phyloP scores from a whole-genome alignment of 2,888 invertebrate genomes.

The Graphium colonna region DNA sequence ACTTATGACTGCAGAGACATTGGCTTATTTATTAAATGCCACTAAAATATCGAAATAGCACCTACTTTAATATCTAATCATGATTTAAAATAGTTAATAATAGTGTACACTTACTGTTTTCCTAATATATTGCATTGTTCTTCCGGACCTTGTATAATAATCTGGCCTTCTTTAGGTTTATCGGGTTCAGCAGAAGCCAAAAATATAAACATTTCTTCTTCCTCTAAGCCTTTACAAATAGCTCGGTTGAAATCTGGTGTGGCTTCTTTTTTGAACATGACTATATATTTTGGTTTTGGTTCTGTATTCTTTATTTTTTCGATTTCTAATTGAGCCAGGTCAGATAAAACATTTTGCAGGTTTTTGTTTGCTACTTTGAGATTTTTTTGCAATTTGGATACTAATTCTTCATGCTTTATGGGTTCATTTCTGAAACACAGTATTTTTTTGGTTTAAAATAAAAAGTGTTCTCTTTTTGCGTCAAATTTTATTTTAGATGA shows the following conservation, averaged over 20 bases:
- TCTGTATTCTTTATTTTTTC: constrained; percentile 73
- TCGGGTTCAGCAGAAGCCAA: constrained; percentile 86
- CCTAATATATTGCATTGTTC: constrained; percentile 77
- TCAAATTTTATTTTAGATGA: no score
- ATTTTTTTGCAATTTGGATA: constrained; percentile 87
- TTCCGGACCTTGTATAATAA: constrained; percentile 78
- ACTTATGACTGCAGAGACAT: no score
- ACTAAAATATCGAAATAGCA: no score
- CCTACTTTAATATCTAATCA: no score
- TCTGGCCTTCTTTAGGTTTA: constrained; percentile 75
- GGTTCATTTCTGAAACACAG: constrained; percentile 82
- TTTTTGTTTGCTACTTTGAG: constrained; percentile 83
- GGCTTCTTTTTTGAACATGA: constrained; percentile 85
- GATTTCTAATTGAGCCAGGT: constrained; percentile 85
- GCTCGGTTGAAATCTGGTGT: constrained; percentile 88
- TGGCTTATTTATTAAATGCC: no score
- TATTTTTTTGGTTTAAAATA: no score
- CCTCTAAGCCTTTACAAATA: constrained; percentile 83
- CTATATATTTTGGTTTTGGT: constrained; percentile 77
- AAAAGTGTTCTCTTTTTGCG: no score
- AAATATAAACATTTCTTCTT: constrained; percentile 81
- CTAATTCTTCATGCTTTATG: constrained; percentile 83
- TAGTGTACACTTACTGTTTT: constrained; percentile 81
- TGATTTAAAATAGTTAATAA: no score
- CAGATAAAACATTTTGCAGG: constrained; percentile 82